These are phyloP conservation scores for Aramus guarauna DNA, from an alignment of 2,113 vertebrate genomes.

Conservation along the genomic window DNA sequence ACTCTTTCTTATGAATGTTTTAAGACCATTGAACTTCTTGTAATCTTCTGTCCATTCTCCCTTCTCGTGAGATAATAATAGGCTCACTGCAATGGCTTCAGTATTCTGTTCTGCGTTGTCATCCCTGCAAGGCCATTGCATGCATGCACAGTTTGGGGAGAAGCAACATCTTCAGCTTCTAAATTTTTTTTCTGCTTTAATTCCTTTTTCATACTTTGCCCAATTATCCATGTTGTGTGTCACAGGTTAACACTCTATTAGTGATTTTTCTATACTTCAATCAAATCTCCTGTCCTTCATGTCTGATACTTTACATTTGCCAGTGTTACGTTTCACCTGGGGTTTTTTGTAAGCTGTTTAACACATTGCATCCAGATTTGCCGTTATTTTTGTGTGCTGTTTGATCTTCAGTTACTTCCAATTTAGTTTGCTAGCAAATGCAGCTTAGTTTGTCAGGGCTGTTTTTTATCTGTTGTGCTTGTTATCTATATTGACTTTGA, in stretches of 20 bases:
- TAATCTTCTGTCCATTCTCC: neutral
- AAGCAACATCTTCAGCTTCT: neutral
- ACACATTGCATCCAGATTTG: neutral
- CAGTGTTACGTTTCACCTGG: neutral
- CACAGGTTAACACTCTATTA: neutral
- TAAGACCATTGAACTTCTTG: neutral
- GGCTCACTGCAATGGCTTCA: neutral
- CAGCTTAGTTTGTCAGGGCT: neutral
- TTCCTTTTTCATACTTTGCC: neutral
- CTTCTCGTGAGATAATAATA: neutral
- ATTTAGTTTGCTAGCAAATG: neutral
- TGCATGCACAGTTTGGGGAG: fast-evolving
- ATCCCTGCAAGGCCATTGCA: neutral
- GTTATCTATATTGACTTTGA: neutral
- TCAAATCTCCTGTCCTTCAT: neutral
- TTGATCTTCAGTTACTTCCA: neutral
- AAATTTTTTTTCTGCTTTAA: neutral
- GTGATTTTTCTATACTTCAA: neutral
- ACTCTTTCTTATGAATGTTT: neutral
- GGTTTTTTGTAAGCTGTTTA: neutral
- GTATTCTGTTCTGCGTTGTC: neutral
- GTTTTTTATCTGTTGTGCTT: neutral
- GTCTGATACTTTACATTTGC: neutral
- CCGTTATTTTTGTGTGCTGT: neutral
- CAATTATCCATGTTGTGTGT: neutral